Conservation (phyloP, 2,797 vertebrate species). For the Acanthornis magna region DNA sequence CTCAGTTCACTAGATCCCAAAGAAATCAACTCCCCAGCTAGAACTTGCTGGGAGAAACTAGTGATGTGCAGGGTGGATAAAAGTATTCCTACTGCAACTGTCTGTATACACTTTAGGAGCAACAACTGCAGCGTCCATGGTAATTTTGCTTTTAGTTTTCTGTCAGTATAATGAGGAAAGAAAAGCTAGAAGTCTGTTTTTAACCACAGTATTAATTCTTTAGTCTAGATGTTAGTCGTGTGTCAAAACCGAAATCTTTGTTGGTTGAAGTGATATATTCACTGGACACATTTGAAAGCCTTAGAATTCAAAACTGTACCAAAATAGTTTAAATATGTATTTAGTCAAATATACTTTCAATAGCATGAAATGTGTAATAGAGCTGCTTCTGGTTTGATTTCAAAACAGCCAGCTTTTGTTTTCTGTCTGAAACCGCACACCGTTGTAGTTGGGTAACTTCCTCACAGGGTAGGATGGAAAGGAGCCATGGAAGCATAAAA, state of each 20-base stretch:
- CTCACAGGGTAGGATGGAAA: background rate
- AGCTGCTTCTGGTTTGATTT: conserved; percentile 4
- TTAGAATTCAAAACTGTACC: background rate
- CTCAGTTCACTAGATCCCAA: background rate
- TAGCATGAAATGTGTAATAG: background rate
- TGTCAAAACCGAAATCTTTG: background rate
- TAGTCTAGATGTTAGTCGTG: background rate
- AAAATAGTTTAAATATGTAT: background rate
- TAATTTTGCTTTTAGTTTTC: background rate
- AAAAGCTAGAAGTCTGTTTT: background rate
- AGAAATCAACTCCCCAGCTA: background rate
- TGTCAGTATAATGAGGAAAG: background rate
- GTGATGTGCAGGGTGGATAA: background rate
- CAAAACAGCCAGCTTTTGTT: conserved; percentile 14
- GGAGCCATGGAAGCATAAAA: background rate
- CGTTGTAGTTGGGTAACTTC: background rate
- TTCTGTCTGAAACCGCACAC: background rate
- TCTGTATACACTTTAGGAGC: background rate
- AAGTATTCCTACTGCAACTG: background rate
- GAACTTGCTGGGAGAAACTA: background rate
- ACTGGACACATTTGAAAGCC: background rate
- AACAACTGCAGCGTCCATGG: background rate
- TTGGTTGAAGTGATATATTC: background rate
- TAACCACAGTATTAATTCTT: background rate
- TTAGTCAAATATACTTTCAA: background rate